These are phyloP conservation scores for Teinopalpus imperialis DNA, from an alignment of 2,888 invertebrate species.

Conservation along the genomic window DNA sequence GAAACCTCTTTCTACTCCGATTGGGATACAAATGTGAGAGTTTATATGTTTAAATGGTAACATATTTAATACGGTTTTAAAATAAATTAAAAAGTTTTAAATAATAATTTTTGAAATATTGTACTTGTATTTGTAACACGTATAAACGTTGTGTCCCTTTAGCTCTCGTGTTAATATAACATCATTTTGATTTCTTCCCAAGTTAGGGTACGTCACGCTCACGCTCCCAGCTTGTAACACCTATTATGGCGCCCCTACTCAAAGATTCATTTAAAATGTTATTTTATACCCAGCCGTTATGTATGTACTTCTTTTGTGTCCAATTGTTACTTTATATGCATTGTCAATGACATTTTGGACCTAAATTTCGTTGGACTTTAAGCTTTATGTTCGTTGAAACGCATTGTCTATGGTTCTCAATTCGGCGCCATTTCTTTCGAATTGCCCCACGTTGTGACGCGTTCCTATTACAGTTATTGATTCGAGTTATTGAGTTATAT, in stretches of 20 bases:
- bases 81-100: too few relatives aligned
- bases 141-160: slow-evolving; percentile 45
- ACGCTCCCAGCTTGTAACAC: slow-evolving; percentile 60
- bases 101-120: too few relatives aligned
- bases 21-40: too few relatives aligned
- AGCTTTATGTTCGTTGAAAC: slow-evolving; percentile 38
- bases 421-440: slow-evolving; percentile 65
- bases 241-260: slow-evolving; percentile 74
- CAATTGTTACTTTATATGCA: slow-evolving; percentile 56
- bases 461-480: slow-evolving; percentile 52
- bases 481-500: slow-evolving; percentile 65
- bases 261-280: slow-evolving; percentile 82
- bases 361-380: slow-evolving; percentile 38
- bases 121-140: background rate
- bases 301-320: slow-evolving; percentile 66
- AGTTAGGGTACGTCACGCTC: slow-evolving; percentile 67
- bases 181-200: slow-evolving; percentile 62
- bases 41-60: too few relatives aligned
- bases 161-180: slow-evolving; percentile 39
- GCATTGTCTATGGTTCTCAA: slow-evolving; percentile 34
- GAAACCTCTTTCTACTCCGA: too few relatives aligned
- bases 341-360: slow-evolving; percentile 32
- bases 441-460: slow-evolving; percentile 7
- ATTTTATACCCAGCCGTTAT: slow-evolving; percentile 75
- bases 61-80: too few relatives aligned